Conservation (phyloP, 2,888 invertebrate species). For the Pollenia labialis region DNA sequence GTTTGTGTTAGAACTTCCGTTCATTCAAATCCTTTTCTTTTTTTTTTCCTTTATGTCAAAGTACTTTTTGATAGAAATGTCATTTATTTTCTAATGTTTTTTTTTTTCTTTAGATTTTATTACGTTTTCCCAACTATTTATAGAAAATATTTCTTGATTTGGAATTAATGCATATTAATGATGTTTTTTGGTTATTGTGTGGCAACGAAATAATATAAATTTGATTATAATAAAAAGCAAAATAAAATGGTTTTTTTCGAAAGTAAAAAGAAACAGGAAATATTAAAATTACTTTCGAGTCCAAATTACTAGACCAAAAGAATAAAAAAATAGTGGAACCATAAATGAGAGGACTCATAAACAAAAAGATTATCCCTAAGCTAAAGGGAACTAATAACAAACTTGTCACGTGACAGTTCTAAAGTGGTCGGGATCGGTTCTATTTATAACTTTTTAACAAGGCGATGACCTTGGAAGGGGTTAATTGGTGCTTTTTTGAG, state of each 20-base stretch:
- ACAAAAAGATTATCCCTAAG: no score
- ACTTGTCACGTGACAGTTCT: no score
- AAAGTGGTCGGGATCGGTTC: no score
- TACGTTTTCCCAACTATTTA: conserved; percentile 46
- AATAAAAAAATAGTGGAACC: no score
- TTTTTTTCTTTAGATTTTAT: conserved; percentile 23
- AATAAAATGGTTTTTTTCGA: background rate
- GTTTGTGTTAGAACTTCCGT: conserved; percentile 61
- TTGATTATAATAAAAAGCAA: conserved; percentile 5
- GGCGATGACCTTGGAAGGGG: no score
- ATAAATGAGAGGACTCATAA: no score
- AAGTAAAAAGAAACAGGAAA: conserved; percentile 23
- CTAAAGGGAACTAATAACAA: no score
- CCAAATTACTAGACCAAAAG: no score
- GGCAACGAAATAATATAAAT: conserved; percentile 1
- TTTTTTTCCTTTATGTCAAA: conserved; percentile 26
- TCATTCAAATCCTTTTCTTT: conserved; percentile 71
- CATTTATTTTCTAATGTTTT: conserved; percentile 57
- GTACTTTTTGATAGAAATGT: conserved; percentile 74
- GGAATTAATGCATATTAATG: conserved; percentile 84
- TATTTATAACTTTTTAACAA: no score
- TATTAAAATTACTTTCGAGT: background rate
- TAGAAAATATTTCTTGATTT: conserved; percentile 79
- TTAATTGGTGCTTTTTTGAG: no score
- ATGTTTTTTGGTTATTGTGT: conserved; percentile 73